These are phyloP conservation scores for Geopemphigus sp. DNA, from an alignment of 1,140 invertebrate species.

Conservation along the genomic window DNA sequence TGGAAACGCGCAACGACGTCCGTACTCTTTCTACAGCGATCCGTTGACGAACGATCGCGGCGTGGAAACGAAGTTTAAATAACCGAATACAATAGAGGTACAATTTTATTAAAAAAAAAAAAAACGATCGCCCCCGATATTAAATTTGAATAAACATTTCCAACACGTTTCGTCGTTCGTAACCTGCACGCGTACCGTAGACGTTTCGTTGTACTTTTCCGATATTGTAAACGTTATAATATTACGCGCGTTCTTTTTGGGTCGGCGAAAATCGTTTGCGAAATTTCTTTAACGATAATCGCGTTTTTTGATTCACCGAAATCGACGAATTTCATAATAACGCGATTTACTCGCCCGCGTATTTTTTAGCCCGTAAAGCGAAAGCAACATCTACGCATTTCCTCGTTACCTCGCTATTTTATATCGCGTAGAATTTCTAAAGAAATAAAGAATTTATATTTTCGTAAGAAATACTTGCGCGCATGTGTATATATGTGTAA, in stretches of 20 bases:
- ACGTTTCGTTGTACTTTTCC: too few species aligned
- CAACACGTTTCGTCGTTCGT: not conserved
- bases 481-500: not conserved
- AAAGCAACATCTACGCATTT: too few species aligned
- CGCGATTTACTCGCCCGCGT: not conserved
- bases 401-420: too few species aligned
- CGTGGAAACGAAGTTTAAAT: conserved; percentile 19
- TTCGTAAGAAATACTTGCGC: not conserved
- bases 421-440: conserved; percentile 1
- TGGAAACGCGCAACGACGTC: too few species aligned
- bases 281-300: too few species aligned
- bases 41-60: too few species aligned
- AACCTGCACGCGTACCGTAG: not conserved
- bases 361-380: too few species aligned
- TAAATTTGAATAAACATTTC: conserved; percentile 23
- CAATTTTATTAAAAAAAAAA: not conserved
- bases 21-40: too few species aligned
- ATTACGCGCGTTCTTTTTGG: too few species aligned
- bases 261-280: too few species aligned
- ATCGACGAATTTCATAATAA: not conserved
- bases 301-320: not conserved
- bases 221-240: too few species aligned
- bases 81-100: not conserved
- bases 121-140: not conserved
- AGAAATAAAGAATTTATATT: not conserved